Evolutionary conservation across 2,888 invertebrate species (phyloP).

Genomic region (Nomada ruficornis): DNA sequence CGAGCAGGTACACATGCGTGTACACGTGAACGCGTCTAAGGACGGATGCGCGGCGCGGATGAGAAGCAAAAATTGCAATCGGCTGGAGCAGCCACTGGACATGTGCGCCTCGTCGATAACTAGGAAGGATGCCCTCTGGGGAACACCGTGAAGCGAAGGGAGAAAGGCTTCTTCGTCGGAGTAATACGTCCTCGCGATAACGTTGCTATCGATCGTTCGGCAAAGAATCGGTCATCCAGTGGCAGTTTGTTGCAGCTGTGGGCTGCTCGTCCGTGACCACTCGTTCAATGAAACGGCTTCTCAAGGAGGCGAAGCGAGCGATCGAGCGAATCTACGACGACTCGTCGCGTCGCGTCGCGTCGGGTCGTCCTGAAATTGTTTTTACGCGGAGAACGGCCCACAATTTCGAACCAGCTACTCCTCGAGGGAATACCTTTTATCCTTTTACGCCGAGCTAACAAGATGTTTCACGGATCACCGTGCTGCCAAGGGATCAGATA

Average conservation of each 20-base stretch:
- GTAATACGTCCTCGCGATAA: background rate
- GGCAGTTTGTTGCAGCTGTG: no score
- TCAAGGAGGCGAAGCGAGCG: no score
- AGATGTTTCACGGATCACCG: slow-evolving; percentile 82
- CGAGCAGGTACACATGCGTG: no score
- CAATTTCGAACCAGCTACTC: slow-evolving; percentile 36
- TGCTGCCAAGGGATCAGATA: slow-evolving; percentile 79
- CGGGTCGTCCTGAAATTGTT: no score
- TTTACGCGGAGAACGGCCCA: background rate
- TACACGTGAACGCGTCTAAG: no score
- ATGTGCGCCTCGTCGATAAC: slow-evolving; percentile 45
- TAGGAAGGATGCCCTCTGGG: slow-evolving; percentile 12
- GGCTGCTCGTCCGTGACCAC: no score
- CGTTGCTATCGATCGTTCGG: background rate
- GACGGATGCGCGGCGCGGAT: no score
- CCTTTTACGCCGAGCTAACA: slow-evolving; percentile 79
- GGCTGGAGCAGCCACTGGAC: slow-evolving; percentile 28
- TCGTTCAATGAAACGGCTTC: no score
- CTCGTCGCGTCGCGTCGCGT: no score
- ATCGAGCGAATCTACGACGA: no score
- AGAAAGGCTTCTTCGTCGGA: background rate
- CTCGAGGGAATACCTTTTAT: slow-evolving; percentile 62
- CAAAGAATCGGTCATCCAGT: no score
- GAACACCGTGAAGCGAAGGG: background rate
- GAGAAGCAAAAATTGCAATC: no score